These are phyloP conservation scores for Mythimna albipuncta DNA, from an alignment of 2,888 invertebrate species.

Conservation along the genomic window DNA sequence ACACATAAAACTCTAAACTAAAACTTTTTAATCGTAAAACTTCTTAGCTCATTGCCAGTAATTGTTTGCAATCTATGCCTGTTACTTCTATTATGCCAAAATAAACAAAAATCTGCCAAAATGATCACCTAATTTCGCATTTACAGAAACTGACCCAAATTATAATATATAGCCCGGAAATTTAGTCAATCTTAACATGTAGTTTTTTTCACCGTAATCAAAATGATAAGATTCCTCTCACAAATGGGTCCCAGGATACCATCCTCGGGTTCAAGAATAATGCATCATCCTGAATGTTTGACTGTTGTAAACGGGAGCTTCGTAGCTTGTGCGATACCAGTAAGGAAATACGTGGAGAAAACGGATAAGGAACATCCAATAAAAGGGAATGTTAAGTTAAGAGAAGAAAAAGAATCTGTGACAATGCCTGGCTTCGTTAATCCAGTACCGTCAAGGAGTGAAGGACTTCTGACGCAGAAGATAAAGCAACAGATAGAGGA, in stretches of 20 bases:
- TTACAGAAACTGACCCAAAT: background rate
- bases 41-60: background rate
- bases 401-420: slow-evolving; percentile 50
- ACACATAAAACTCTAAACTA: background rate
- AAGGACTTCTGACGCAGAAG: slow-evolving; percentile 71
- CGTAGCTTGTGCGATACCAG: background rate
- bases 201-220: background rate
- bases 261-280: slow-evolving; percentile 7
- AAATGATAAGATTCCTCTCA: slow-evolving; percentile 50
- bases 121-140: too few relatives aligned
- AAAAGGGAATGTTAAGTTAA: background rate
- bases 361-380: slow-evolving; percentile 1
- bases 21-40: background rate
- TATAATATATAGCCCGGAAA: background rate
- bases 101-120: slow-evolving; percentile 6
- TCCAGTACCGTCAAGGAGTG: slow-evolving; percentile 68
- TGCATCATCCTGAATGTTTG: slow-evolving; percentile 37
- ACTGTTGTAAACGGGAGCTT: slow-evolving; percentile 29
- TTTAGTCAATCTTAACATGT: background rate
- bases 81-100: slow-evolving; percentile 6
- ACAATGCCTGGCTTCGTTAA: slow-evolving; percentile 73
- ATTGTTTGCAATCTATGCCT: background rate
- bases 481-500: slow-evolving; percentile 70
- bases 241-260: slow-evolving; percentile 48
- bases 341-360: slow-evolving; percentile 19